Evolutionary conservation across 1,140 invertebrate species (phyloP).

Genomic region (Drosophila biarmipes): DNA sequence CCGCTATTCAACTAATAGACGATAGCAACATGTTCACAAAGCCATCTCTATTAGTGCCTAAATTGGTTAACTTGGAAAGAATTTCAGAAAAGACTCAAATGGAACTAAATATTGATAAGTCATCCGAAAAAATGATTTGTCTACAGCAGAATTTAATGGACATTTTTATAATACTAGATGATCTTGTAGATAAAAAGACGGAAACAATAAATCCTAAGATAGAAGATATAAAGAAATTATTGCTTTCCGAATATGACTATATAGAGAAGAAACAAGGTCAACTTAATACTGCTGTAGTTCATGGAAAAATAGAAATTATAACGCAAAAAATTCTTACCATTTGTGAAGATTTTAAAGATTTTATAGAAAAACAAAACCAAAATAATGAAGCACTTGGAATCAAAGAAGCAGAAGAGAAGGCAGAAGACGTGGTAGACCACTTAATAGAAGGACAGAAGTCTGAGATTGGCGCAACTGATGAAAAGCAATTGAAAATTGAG

Average conservation of each 20-base stretch:
- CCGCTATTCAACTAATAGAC: slow-evolving; percentile 49
- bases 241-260: slow-evolving; percentile 55
- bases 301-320: slow-evolving; percentile 46
- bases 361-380: slow-evolving; percentile 5
- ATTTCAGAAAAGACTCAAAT: slow-evolving; percentile 52
- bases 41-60: slow-evolving; percentile 58
- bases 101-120: slow-evolving; percentile 50
- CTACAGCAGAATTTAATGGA: slow-evolving; percentile 75
- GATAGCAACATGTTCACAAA: slow-evolving; percentile 53
- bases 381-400: not conserved
- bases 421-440: slow-evolving; percentile 24
- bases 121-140: slow-evolving; percentile 62
- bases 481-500: not conserved
- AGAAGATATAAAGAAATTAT: slow-evolving; percentile 47
- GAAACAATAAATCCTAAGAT: slow-evolving; percentile 29
- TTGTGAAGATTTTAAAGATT: slow-evolving; percentile 41
- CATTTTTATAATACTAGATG: slow-evolving; percentile 69
- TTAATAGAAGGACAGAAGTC: slow-evolving; percentile 17
- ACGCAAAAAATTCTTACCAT: slow-evolving; percentile 46
- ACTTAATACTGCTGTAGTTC: slow-evolving; percentile 23
- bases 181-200: slow-evolving; percentile 55
- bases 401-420: not conserved
- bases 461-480: slow-evolving; percentile 1
- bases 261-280: slow-evolving; percentile 48
- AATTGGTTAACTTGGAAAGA: slow-evolving; percentile 54